Base-by-base conservation (phyloP, 2,797 vertebrate genomes). In the Sandelia bainsii region DNA sequence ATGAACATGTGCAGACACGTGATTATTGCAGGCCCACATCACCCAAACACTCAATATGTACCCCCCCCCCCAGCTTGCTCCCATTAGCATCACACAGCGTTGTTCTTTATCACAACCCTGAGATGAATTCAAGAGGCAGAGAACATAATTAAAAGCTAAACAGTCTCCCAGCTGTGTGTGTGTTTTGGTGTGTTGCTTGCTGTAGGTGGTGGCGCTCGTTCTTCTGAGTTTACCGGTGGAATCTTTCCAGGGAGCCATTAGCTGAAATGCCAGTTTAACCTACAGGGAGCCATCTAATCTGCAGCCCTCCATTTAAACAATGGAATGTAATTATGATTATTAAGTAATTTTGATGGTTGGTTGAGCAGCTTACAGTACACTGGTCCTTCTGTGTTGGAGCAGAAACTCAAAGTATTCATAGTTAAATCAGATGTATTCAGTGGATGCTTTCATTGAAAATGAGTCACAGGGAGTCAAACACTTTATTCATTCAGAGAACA, bases 61-160 rank as follows among this genome's bases (percentile, higher is more conserved):
- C n/a, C n/a, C n/a, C n/a, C n/a, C n/a, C n/a, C n/a, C n/a, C n/a
- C 42, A 37, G 69, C 80, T 77, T 61, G 72, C 77, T 74, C 76
- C 79, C 65, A 70, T 88, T 76, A 85, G 44, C 59, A 45, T 25
- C 1, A 23, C 34, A 8, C 79, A 62, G 74, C 77, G 25, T 87
- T 83, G 85, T 90, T 73, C 73, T 85, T 76, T 83, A 90, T 91
- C 80, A 80, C 82, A 91, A 84, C 65, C 69, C 82, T 62, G 67
- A 86, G 81, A 89, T 86, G 63, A 88, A 86, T 90, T 82, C 57
- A 87, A 82, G 85, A 88, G 62, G 45, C 45, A 22, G 46, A 25
- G 59, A 79, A 85, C 84, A 80, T 75, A 87, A 92, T 91, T 88
- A 87, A 62, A 75, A 73, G 27, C 62, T 79, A 75, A 69, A 81